Percentiles rank a stretch among this genome's conserved stretches.
phyloP scores from a whole-genome alignment of 1,140 invertebrate species.

The Antheraea pernyi region DNA sequence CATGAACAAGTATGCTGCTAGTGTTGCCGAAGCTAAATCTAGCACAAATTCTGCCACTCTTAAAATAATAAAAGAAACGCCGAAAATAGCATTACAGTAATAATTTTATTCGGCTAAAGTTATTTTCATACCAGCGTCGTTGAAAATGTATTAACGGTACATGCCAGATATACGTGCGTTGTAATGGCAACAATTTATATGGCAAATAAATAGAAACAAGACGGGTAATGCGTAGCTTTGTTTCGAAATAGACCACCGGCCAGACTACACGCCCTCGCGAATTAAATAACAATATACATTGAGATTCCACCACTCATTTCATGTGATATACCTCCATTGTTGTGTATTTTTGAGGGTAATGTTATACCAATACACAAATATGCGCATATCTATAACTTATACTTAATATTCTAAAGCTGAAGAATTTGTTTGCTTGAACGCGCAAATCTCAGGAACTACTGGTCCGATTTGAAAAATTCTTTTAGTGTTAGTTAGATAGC shows the following conservation, averaged over 20 bases:
- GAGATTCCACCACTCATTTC: background rate
- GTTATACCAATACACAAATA: too few relatives aligned
- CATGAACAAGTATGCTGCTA: too few relatives aligned
- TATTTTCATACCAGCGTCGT: slow-evolving; percentile 13
- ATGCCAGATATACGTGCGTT: slow-evolving; percentile 34
- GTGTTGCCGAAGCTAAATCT: too few relatives aligned
- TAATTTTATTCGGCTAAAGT: background rate
- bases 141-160: slow-evolving; percentile 27
- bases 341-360: too few relatives aligned
- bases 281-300: background rate
- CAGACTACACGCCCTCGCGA: slow-evolving; percentile 20
- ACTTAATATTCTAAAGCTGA: too few relatives aligned
- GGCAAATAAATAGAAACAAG: slow-evolving; percentile 52
- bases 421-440: too few relatives aligned
- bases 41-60: background rate
- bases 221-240: slow-evolving; percentile 45
- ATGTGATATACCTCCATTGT: background rate
- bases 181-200: slow-evolving; percentile 46
- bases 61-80: background rate
- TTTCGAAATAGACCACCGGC: slow-evolving; percentile 40
- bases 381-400: too few relatives aligned
- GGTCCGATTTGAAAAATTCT: too few relatives aligned
- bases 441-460: too few relatives aligned
- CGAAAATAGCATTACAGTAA: background rate
- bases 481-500: too few relatives aligned